A percentile compares a stretch with the other conserved stretches of the same genome.
Evolutionary conservation across 2,113 vertebrate genomes (phyloP).

Genomic region (Tupaia chinensis): DNA sequence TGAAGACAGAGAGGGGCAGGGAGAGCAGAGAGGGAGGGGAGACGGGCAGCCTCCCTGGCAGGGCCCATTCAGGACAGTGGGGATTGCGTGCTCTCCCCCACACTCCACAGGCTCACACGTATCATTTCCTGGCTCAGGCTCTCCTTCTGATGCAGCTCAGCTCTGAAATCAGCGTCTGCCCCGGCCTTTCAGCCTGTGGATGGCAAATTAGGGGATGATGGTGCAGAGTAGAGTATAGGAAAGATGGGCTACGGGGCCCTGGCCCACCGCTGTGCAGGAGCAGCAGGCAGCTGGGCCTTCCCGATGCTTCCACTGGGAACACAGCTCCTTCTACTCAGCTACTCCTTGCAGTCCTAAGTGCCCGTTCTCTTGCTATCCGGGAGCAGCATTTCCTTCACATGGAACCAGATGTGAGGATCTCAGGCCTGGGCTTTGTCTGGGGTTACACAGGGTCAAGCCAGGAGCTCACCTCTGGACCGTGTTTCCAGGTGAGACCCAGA

Average conservation of each 20-base stretch:
- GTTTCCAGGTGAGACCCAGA: background rate
- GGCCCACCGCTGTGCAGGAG: background rate
- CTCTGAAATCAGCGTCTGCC: background rate
- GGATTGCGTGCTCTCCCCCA: no score
- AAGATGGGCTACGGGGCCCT: background rate
- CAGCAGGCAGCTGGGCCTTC: background rate
- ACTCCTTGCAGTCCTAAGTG: background rate
- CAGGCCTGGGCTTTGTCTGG: background rate
- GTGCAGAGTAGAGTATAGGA: background rate
- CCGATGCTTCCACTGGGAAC: background rate
- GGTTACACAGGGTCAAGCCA: background rate
- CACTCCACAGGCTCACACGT: rapidly evolving
- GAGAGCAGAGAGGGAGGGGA: background rate
- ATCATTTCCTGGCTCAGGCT: background rate
- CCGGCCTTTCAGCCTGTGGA: background rate
- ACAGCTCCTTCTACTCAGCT: background rate
- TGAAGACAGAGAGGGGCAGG: background rate
- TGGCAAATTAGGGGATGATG: background rate
- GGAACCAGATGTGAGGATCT: background rate
- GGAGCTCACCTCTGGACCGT: background rate
- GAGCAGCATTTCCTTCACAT: background rate
- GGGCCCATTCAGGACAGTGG: background rate
- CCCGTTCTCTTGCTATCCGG: background rate
- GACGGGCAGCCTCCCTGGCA: background rate
- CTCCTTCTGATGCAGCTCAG: background rate